Evolutionary conservation across 2,888 invertebrate species (phyloP).

Genomic region (Chloroclysta siterata): DNA sequence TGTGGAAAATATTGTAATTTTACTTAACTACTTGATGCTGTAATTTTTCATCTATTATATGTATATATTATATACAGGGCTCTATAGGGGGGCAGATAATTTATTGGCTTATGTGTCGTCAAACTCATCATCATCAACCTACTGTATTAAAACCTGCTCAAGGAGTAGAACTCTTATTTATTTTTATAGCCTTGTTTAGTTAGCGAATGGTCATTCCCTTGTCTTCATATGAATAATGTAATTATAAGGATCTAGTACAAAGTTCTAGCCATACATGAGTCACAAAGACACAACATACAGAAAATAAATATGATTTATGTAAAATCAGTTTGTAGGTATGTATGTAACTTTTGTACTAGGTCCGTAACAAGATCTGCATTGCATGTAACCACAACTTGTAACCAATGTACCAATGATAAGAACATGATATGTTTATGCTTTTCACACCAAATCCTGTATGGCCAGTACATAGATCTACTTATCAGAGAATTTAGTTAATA

Average conservation of each 20-base stretch:
- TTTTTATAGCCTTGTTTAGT: no score
- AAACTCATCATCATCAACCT: no score
- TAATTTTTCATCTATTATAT: neutral
- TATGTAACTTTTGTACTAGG: conserved; percentile 6
- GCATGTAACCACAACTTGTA: conserved; percentile 2
- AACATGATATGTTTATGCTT: neutral
- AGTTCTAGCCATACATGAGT: neutral
- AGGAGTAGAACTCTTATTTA: no score
- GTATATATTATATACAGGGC: neutral
- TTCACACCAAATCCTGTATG: neutral
- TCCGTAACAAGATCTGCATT: conserved; percentile 10
- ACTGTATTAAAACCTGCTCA: no score
- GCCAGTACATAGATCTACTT: neutral
- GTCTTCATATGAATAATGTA: conserved; percentile 4
- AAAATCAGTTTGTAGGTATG: neutral
- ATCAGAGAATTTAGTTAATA: no score
- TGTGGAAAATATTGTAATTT: no score
- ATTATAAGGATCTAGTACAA: neutral
- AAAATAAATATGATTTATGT: neutral
- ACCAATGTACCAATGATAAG: conserved; percentile 2
- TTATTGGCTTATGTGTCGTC: no score
- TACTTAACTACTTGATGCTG: no score
- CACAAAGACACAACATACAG: neutral
- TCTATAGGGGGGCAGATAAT: no score
- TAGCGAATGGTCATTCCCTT: no score